Evolutionary conservation across 1,140 invertebrate species (phyloP).

Genomic region (Pachyrhynchus sulphureomaculatus): DNA sequence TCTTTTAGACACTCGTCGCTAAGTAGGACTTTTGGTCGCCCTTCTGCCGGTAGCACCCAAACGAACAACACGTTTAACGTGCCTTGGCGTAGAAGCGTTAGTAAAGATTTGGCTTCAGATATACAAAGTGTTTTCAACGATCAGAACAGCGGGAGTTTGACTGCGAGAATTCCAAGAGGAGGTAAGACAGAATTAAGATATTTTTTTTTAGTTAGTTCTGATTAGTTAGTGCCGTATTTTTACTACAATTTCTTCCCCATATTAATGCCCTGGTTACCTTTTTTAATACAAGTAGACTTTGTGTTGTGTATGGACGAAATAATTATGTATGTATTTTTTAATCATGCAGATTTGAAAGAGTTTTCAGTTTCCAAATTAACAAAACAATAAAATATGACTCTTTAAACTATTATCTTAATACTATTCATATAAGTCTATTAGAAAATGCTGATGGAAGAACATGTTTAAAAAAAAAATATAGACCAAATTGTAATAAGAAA

Average conservation of each 20-base stretch:
- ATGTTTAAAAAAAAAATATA: too few relatives aligned
- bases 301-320: constrained; percentile 26
- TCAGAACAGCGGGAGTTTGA: constrained; percentile 25
- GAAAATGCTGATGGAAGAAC: too few relatives aligned
- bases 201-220: background rate
- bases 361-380: too few relatives aligned
- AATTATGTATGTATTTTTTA: constrained; percentile 11
- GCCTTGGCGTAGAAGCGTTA: constrained; percentile 61
- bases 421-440: too few relatives aligned
- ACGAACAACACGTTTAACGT: constrained; percentile 43
- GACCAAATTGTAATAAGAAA: too few relatives aligned
- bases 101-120: constrained; percentile 58
- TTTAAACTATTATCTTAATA: too few relatives aligned
- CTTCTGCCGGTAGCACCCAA: constrained; percentile 31
- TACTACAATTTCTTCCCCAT: background rate
- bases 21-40: constrained; percentile 43
- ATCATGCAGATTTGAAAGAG: too few relatives aligned
- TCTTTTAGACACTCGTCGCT: constrained; percentile 45
- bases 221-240: background rate
- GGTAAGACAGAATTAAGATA: constrained; percentile 37
- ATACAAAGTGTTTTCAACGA: constrained; percentile 59
- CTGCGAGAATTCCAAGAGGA: constrained; percentile 61
- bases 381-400: too few relatives aligned
- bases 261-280: constrained; percentile 22
- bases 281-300: constrained; percentile 24